Conservation (phyloP, 2,797 vertebrate genomes). For the Urophycis tenuis region DNA sequence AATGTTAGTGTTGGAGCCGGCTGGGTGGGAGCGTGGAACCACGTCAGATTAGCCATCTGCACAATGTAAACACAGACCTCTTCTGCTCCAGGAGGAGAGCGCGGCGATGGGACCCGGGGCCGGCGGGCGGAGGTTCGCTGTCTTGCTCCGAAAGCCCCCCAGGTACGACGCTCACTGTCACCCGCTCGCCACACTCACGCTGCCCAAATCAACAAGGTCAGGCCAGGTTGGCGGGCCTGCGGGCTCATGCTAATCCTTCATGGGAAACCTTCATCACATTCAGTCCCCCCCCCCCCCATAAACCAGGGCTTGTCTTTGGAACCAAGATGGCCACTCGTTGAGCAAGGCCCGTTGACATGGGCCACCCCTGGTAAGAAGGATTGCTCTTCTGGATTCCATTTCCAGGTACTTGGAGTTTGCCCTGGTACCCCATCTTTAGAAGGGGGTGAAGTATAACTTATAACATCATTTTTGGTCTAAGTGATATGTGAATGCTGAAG, state of each 20-base stretch:
- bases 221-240: not conserved
- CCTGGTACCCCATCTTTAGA: not conserved
- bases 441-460: not conserved
- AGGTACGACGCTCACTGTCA: not conserved
- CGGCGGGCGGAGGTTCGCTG: slow-evolving; percentile 10
- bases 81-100: slow-evolving; percentile 60
- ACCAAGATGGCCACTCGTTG: not conserved
- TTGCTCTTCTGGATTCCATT: not conserved
- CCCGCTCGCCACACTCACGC: not conserved
- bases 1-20: slow-evolving; percentile 77
- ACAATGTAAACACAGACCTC: slow-evolving; percentile 69
- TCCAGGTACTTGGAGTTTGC: not conserved
- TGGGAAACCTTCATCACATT: not conserved
- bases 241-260: not conserved
- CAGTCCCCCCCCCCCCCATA: not conserved
- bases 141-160: slow-evolving; percentile 34
- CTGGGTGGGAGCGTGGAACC: slow-evolving; percentile 64
- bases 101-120: slow-evolving; percentile 49
- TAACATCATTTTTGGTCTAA: no score
- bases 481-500: no score
- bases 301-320: not conserved
- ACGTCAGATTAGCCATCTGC: slow-evolving; percentile 71
- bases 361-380: not conserved
- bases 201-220: not conserved
- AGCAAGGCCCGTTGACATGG: not conserved